These are phyloP conservation scores for Hippocampus barbouri DNA, from an alignment of 2,113 vertebrate genomes.

Conservation along the genomic window DNA sequence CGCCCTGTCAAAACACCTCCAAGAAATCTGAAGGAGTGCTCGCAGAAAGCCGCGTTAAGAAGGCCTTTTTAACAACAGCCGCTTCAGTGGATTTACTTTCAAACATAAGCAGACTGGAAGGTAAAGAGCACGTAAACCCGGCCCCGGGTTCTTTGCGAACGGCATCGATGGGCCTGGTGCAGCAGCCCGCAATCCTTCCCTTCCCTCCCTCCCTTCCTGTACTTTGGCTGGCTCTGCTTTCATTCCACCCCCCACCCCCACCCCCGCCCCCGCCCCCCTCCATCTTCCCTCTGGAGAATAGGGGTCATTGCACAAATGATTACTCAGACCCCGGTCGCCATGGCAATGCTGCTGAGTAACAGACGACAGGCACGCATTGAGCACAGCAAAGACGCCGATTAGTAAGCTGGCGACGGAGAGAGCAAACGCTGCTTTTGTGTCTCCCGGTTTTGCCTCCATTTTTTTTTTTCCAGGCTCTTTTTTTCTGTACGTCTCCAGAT, in stretches of 20 bases:
- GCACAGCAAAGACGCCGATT: constrained; percentile 86
- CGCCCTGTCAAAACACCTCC: neutral
- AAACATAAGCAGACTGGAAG: no score
- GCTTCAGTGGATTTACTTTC: neutral
- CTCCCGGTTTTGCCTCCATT: constrained; percentile 55
- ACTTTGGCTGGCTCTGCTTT: constrained; percentile 49
- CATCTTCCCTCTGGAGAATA: constrained; percentile 83
- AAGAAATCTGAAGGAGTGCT: no score
- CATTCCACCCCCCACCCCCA: constrained; percentile 45
- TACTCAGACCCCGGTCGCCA: constrained; percentile 93
- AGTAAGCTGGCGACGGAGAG: constrained; percentile 78
- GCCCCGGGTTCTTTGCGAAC: constrained; percentile 40
- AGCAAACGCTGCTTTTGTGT: constrained; percentile 75
- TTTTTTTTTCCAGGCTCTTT: no score
- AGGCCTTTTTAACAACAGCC: neutral
- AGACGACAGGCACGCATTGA: constrained; percentile 82
- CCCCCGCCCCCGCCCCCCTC: no score
- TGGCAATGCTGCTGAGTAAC: constrained; percentile 87
- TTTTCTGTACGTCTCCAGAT: no score
- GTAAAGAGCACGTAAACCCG: no score
- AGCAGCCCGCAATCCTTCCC: constrained; percentile 28
- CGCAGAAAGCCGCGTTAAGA: neutral
- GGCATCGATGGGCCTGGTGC: neutral
- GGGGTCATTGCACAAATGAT: constrained; percentile 98
- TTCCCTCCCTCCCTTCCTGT: constrained; percentile 33